Evolutionary conservation across 1,140 invertebrate genomes (phyloP).

Genomic region (Drosophila sp.): DNA sequence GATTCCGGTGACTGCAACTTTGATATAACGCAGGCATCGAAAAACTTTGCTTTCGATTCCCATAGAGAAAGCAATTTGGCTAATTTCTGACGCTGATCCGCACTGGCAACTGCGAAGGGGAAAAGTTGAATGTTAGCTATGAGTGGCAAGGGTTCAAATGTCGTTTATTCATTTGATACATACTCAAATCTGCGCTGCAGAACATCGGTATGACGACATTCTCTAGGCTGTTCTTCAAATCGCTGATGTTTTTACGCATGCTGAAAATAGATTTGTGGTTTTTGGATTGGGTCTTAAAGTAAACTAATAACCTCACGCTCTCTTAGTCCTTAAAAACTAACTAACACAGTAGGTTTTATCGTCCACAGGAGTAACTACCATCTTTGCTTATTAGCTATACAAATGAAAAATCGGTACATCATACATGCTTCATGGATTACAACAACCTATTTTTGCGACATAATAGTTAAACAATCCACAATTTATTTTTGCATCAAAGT

Average conservation of each 20-base stretch:
- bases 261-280: slow-evolving; percentile 84
- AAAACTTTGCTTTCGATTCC: slow-evolving; percentile 98
- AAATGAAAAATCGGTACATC: neutral
- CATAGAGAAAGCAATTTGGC: slow-evolving; percentile 96
- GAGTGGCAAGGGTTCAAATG: neutral
- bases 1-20: slow-evolving; percentile 90
- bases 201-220: slow-evolving; percentile 98
- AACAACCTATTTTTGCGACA: too few relatives aligned
- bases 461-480: too few relatives aligned
- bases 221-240: slow-evolving; percentile 95
- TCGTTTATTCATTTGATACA: slow-evolving; percentile 77
- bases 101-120: slow-evolving; percentile 86
- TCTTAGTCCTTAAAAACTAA: slow-evolving; percentile 19
- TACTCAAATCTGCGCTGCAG: slow-evolving; percentile 92
- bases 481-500: too few relatives aligned
- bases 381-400: neutral
- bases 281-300: slow-evolving; percentile 13
- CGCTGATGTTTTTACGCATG: slow-evolving; percentile 96
- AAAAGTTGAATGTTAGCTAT: slow-evolving; percentile 22
- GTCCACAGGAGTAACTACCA: neutral
- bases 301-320: slow-evolving; percentile 1
- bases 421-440: too few relatives aligned
- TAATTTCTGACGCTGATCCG: slow-evolving; percentile 94
- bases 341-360: slow-evolving; percentile 17
- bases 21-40: slow-evolving; percentile 92